Percentiles rank a stretch among this genome's conserved stretches.
Conservation (phyloP, 2,888 invertebrate species). For the Lasioglossum leucozonium region DNA sequence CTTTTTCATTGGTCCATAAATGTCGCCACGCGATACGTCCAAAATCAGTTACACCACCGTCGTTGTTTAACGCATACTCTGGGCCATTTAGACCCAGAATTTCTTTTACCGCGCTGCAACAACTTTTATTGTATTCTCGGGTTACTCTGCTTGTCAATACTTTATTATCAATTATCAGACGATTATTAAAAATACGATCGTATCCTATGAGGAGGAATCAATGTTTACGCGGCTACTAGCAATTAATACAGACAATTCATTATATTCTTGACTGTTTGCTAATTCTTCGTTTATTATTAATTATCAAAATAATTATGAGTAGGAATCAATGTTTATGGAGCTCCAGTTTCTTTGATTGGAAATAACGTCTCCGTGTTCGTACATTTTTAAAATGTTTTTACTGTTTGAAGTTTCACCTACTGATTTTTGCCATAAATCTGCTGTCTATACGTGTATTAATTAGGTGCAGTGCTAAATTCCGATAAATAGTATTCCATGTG, state of each 20-base stretch:
- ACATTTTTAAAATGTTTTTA: too few species aligned
- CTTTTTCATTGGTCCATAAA: constrained; percentile 41
- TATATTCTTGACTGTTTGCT: not conserved
- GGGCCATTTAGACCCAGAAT: not conserved
- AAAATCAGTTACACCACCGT: constrained; percentile 1
- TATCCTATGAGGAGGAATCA: too few species aligned
- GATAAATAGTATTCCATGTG: too few species aligned
- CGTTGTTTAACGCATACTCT: not conserved
- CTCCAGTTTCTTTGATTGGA: too few species aligned
- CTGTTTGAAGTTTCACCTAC: too few species aligned
- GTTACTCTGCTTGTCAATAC: not conserved
- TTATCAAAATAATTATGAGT: not conserved
- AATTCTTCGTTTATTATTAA: not conserved
- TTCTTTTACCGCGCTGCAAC: not conserved
- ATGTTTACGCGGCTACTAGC: too few species aligned
- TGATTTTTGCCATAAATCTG: too few species aligned
- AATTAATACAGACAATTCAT: not conserved
- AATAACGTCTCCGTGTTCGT: too few species aligned
- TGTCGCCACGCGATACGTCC: constrained; percentile 31
- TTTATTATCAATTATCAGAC: not conserved
- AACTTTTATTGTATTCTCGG: not conserved
- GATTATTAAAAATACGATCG: too few species aligned
- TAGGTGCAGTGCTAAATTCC: too few species aligned
- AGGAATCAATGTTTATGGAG: too few species aligned
- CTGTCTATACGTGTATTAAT: too few species aligned